Percentiles rank a stretch among this genome's conserved stretches.
Conservation (phyloP, 2,797 vertebrate species). For the Myoxocephalus aenaeus region DNA sequence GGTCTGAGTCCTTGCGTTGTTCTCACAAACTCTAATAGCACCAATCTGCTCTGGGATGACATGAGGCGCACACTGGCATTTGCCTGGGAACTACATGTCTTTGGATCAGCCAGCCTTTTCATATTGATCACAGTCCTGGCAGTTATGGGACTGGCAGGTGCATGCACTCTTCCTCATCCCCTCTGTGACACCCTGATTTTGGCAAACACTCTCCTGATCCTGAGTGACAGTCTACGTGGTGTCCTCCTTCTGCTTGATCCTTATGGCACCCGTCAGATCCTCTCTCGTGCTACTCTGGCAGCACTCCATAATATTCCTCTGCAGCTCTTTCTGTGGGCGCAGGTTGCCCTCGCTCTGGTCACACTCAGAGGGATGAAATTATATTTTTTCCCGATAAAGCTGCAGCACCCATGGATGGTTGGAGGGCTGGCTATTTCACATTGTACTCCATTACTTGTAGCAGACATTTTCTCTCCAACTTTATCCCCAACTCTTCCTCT, state of each 20-base stretch:
- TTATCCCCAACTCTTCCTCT: slow-evolving; percentile 82
- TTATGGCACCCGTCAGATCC: slow-evolving; percentile 85
- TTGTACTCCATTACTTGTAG: slow-evolving; percentile 68
- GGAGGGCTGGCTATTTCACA: slow-evolving; percentile 78
- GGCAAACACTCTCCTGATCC: slow-evolving; percentile 83
- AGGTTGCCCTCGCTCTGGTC: slow-evolving; percentile 83
- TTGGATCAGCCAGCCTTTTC: slow-evolving; percentile 85
- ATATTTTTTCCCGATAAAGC: slow-evolving; percentile 72
- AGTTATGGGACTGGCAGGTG: slow-evolving; percentile 76
- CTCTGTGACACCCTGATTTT: slow-evolving; percentile 75
- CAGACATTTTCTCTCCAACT: slow-evolving; percentile 82
- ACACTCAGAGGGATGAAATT: slow-evolving; percentile 77
- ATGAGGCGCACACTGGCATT: slow-evolving; percentile 86
- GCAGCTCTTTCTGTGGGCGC: slow-evolving; percentile 85
- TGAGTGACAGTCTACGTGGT: slow-evolving; percentile 82
- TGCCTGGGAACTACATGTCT: slow-evolving; percentile 90
- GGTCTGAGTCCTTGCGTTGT: slow-evolving; percentile 63
- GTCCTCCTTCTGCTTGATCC: slow-evolving; percentile 89
- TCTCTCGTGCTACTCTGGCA: slow-evolving; percentile 79
- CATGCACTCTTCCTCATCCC: slow-evolving; percentile 64
- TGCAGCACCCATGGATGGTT: slow-evolving; percentile 79
- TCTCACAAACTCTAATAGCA: slow-evolving; percentile 82
- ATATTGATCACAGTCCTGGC: slow-evolving; percentile 80
- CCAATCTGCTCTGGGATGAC: slow-evolving; percentile 86
- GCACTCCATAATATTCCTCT: slow-evolving; percentile 88